Percentiles rank a stretch among this genome's conserved stretches.
phyloP scores from a whole-genome alignment of 2,888 invertebrate species.

The Lissocephala sabroskyi region DNA sequence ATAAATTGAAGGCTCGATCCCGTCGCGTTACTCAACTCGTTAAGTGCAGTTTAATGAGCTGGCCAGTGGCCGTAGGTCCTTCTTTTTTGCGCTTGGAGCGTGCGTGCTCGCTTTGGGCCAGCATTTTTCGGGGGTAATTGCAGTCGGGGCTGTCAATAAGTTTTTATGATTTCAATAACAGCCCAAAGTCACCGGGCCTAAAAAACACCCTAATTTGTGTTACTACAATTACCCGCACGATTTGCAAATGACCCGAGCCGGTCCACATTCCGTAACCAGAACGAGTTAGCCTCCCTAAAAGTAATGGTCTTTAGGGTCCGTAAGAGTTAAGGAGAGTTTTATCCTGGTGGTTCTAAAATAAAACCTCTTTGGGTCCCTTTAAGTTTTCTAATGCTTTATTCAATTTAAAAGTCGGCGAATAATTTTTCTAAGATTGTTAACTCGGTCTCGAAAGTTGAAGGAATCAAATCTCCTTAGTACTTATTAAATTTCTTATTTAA shows the following conservation, averaged over 20 bases:
- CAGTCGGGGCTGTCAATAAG: slow-evolving; percentile 21
- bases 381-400: slow-evolving; percentile 23
- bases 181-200: slow-evolving; percentile 1
- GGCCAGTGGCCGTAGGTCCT: slow-evolving; percentile 2
- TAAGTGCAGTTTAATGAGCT: slow-evolving; percentile 55
- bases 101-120: background rate
- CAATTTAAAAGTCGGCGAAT: no score
- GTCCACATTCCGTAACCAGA: no score
- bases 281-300: no score
- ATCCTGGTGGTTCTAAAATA: background rate
- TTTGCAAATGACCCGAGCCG: slow-evolving; percentile 22
- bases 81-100: background rate
- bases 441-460: no score
- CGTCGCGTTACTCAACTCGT: slow-evolving; percentile 34
- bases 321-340: background rate
- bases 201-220: slow-evolving; percentile 22
- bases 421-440: no score
- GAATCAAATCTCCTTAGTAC: no score
- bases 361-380: background rate
- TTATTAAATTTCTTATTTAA: no score
- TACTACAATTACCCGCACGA: slow-evolving; percentile 52
- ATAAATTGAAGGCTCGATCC: slow-evolving; percentile 42
- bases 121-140: slow-evolving; percentile 1
- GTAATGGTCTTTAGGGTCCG: no score
- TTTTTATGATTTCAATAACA: slow-evolving; percentile 44